Percentiles rank a stretch among this genome's conserved stretches.
phyloP scores from a whole-genome alignment of 2,888 invertebrate species.

The Camponotus fellah region DNA sequence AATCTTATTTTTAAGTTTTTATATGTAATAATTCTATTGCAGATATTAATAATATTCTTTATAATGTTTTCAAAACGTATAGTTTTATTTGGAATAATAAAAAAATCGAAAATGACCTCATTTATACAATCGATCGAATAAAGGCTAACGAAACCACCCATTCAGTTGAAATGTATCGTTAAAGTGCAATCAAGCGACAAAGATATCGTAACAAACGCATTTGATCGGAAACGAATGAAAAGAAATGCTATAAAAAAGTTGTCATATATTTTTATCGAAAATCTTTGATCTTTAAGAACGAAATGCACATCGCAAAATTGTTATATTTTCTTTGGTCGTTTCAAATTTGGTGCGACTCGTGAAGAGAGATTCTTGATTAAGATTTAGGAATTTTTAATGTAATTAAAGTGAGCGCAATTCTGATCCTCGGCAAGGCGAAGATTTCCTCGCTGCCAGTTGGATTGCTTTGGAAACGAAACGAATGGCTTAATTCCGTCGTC shows the following conservation, averaged over 20 bases:
- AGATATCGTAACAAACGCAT: not conserved
- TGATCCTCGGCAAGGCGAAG: constrained; percentile 38
- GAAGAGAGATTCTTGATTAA: constrained; percentile 37
- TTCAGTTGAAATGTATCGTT: not conserved
- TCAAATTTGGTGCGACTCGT: not conserved
- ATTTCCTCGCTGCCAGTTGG: constrained; percentile 28
- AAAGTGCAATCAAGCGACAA: not conserved
- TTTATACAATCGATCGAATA: constrained; percentile 47
- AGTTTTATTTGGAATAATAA: too few species aligned
- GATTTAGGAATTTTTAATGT: constrained; percentile 60
- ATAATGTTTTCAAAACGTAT: too few species aligned
- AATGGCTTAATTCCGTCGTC: constrained; percentile 75
- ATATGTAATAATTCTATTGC: too few species aligned
- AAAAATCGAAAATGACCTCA: not conserved
- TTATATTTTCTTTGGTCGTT: not conserved
- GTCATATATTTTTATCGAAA: not conserved
- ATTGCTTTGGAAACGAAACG: constrained; percentile 63
- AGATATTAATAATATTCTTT: too few species aligned
- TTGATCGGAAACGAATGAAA: not conserved
- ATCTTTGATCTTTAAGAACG: not conserved
- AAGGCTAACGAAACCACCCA: not conserved
- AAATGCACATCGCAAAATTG: not conserved
- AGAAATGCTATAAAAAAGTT: not conserved
- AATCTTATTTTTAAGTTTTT: too few species aligned
- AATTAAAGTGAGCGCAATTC: constrained; percentile 56